These are phyloP conservation scores for Eupithecia subfuscata DNA, from an alignment of 2,888 invertebrate species.

Conservation along the genomic window DNA sequence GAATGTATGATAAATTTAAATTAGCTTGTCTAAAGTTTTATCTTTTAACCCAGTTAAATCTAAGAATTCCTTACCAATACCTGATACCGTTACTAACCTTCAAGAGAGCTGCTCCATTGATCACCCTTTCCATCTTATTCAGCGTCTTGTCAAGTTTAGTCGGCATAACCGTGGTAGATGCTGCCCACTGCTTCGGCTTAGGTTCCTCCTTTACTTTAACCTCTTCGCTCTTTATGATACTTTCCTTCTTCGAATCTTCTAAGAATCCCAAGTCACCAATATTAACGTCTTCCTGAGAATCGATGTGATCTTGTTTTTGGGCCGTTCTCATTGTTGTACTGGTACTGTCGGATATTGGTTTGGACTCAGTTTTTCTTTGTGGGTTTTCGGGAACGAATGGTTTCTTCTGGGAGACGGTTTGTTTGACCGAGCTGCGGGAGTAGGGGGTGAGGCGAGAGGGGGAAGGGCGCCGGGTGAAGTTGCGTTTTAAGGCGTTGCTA, in stretches of 20 bases:
- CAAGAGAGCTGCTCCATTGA: slow-evolving; percentile 69
- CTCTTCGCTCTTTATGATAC: slow-evolving; percentile 25
- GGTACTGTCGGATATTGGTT: not conserved
- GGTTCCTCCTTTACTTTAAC: not conserved
- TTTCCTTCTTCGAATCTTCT: slow-evolving; percentile 57
- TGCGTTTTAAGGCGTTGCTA: slow-evolving; percentile 65
- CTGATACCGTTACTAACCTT: slow-evolving; percentile 53
- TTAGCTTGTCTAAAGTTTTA: not conserved
- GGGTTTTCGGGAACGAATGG: slow-evolving; percentile 20
- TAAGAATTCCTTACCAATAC: not conserved
- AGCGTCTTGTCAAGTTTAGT: slow-evolving; percentile 60
- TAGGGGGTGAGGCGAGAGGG: slow-evolving; percentile 69
- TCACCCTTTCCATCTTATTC: slow-evolving; percentile 66
- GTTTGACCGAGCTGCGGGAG: slow-evolving; percentile 39
- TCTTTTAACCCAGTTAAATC: not conserved
- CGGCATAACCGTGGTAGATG: slow-evolving; percentile 26
- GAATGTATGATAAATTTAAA: too few species aligned
- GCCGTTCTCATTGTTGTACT: not conserved
- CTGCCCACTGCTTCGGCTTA: slow-evolving; percentile 20
- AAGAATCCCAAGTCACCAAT: slow-evolving; percentile 64
- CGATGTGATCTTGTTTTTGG: slow-evolving; percentile 39
- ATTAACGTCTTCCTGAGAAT: slow-evolving; percentile 58
- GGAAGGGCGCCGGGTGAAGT: slow-evolving; percentile 70
- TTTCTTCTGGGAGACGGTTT: slow-evolving; percentile 22
- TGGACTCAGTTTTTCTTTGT: slow-evolving; percentile 25